Conservation (phyloP, 2,797 vertebrate genomes). For the Danio jaintianensis region DNA sequence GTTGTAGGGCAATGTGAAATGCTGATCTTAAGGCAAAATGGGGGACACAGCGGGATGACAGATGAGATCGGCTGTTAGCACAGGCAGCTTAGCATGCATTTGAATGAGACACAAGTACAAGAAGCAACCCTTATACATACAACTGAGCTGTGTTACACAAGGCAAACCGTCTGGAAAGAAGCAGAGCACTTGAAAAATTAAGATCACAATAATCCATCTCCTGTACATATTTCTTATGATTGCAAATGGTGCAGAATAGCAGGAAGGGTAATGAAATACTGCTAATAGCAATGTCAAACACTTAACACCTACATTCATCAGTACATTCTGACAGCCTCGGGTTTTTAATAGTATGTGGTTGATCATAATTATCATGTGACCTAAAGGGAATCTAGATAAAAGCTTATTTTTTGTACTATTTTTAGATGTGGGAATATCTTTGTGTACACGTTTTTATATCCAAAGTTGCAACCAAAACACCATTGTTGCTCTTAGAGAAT, state of each 20-base stretch:
- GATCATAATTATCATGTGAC: slow-evolving; percentile 75
- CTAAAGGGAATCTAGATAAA: slow-evolving; percentile 35
- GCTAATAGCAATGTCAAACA: slow-evolving; percentile 31
- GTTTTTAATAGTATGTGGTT: not conserved
- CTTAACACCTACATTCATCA: slow-evolving; percentile 40
- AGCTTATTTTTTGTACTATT: not conserved
- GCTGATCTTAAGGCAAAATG: slow-evolving; percentile 75
- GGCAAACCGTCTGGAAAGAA: slow-evolving; percentile 84
- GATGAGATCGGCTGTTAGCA: slow-evolving; percentile 79
- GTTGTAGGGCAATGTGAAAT: slow-evolving; percentile 77
- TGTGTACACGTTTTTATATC: not conserved
- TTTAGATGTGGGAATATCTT: not conserved
- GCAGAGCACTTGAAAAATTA: slow-evolving; percentile 78
- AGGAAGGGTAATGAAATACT: slow-evolving; percentile 4
- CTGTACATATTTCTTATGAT: slow-evolving; percentile 12
- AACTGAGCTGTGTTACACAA: slow-evolving; percentile 84
- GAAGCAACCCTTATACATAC: slow-evolving; percentile 83
- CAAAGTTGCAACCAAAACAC: not conserved
- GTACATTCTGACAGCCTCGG: slow-evolving; percentile 6
- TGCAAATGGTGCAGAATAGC: slow-evolving; percentile 26
- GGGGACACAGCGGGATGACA: slow-evolving; percentile 73
- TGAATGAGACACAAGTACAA: slow-evolving; percentile 74
- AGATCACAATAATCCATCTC: slow-evolving; percentile 70
- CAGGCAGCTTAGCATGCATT: slow-evolving; percentile 82
- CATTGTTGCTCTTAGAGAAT: no score